These are phyloP conservation scores for Dromaius novaehollandiae DNA, from an alignment of 2,113 vertebrate species.

Conservation along the genomic window DNA sequence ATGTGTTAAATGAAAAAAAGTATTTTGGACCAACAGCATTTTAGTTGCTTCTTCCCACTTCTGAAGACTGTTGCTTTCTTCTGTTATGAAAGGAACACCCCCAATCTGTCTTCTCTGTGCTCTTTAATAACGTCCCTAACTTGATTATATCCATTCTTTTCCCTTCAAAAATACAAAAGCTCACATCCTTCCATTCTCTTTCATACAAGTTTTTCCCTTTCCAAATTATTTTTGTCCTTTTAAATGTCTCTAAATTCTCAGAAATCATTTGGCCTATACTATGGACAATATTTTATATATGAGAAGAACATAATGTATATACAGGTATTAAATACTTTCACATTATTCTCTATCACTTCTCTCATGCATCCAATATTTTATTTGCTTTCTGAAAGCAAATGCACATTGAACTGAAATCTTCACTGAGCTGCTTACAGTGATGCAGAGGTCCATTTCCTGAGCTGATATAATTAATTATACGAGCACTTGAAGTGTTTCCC, in stretches of 20 bases:
- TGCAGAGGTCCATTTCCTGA: constrained; percentile 21
- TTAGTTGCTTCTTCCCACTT: neutral
- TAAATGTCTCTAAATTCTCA: neutral
- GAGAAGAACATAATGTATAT: neutral
- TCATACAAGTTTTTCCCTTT: neutral
- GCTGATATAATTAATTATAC: constrained; percentile 16
- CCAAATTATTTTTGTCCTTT: neutral
- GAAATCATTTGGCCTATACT: neutral
- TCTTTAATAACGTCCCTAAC: neutral
- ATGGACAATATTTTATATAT: neutral
- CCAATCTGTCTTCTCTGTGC: neutral
- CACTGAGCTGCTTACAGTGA: constrained; percentile 4
- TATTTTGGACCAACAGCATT: neutral
- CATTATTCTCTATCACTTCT: neutral
- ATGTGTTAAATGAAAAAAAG: neutral
- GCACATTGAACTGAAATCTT: neutral
- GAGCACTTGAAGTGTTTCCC: neutral
- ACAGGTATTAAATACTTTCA: neutral
- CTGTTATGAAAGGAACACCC: neutral
- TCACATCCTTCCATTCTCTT: neutral
- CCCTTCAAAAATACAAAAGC: neutral
- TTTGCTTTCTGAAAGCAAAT: neutral
- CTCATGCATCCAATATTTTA: neutral
- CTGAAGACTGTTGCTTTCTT: neutral
- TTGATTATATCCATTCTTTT: neutral